A percentile compares a stretch with the other conserved stretches of the same genome.
These are phyloP conservation scores for Melanogrammus aeglefinus DNA, from an alignment of 2,797 vertebrate genomes.

Conservation along the genomic window DNA sequence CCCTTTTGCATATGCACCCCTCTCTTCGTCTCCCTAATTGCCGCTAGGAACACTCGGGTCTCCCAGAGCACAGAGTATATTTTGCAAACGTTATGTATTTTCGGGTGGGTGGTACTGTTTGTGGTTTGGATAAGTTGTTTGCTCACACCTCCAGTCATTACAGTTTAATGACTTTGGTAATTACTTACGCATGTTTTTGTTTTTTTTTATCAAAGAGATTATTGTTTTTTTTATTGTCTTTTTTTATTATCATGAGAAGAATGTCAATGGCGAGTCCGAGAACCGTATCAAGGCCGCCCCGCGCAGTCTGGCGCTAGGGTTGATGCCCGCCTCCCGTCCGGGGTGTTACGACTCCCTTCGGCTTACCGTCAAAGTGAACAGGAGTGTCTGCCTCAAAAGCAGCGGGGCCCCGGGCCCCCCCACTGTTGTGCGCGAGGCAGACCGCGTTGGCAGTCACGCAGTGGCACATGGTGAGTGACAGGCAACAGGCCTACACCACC, in stretches of 20 bases:
- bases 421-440: constrained; percentile 63
- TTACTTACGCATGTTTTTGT: constrained; percentile 52
- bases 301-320: too few relatives aligned
- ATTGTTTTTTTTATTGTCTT: neutral
- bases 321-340: constrained; percentile 38
- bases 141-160: constrained; percentile 67
- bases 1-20: constrained; percentile 59
- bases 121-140: constrained; percentile 60
- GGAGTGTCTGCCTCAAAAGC: constrained; percentile 52
- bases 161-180: constrained; percentile 63
- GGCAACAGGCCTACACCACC: constrained; percentile 53
- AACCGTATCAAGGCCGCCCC: too few relatives aligned
- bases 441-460: constrained; percentile 66
- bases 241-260: constrained; percentile 16
- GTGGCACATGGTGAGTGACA: constrained; percentile 69
- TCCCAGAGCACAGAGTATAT: constrained; percentile 49
- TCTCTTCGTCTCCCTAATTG: constrained; percentile 59
- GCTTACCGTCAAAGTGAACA: constrained; percentile 41
- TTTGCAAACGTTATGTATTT: constrained; percentile 63
- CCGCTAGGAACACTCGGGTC: constrained; percentile 62
- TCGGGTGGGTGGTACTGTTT: constrained; percentile 56
- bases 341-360: constrained; percentile 64
- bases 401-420: constrained; percentile 62
- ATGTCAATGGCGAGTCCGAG: too few relatives aligned
- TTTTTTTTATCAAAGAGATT: constrained; percentile 58